Conservation (phyloP, 2,113 vertebrate genomes). For the Microcebus jonahi region DNA sequence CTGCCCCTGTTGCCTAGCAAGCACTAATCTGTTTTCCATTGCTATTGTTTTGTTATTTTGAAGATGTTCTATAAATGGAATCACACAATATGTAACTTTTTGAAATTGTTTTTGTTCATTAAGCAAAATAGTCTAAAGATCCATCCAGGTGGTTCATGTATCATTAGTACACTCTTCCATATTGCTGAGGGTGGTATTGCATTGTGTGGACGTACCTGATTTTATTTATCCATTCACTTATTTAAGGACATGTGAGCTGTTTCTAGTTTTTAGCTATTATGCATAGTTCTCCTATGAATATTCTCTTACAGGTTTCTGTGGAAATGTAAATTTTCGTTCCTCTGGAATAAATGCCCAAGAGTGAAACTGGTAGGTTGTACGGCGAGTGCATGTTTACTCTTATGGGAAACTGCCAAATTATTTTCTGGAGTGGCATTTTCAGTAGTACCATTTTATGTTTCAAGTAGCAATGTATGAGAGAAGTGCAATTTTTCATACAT, state of each 20-base stretch:
- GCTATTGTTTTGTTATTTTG: neutral
- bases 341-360: neutral
- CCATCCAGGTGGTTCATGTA: neutral
- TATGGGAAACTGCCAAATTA: neutral
- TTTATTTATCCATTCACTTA: neutral
- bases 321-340: slow-evolving; percentile 15
- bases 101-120: slow-evolving; percentile 10
- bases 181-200: neutral
- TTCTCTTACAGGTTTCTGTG: neutral
- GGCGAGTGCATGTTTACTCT: neutral
- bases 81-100: neutral
- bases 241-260: neutral
- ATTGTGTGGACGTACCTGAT: neutral
- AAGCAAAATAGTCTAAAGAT: neutral
- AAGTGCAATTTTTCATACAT: slow-evolving; percentile 5
- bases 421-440: neutral
- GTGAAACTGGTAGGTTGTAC: neutral
- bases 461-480: neutral
- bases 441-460: neutral
- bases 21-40: neutral
- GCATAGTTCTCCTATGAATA: neutral
- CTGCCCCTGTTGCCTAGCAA: neutral
- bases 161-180: neutral
- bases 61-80: neutral
- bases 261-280: neutral